Conservation (phyloP, 2,797 vertebrate species). For the Ataeniobius toweri region DNA sequence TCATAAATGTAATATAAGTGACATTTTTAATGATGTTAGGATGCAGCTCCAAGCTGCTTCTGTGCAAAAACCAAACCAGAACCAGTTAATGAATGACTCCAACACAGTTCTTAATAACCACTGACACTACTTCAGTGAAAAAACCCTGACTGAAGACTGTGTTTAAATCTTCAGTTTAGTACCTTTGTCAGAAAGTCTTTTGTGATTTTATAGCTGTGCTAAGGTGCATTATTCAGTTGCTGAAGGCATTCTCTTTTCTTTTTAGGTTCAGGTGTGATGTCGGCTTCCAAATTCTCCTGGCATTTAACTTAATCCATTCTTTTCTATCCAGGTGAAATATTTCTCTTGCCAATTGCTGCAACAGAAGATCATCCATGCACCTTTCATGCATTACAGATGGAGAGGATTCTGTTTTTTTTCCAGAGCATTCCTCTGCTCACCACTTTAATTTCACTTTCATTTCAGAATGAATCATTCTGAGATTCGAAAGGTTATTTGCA, state of each 20-base stretch:
- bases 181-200: background rate
- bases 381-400: background rate
- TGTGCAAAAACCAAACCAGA: background rate
- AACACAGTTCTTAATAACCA: background rate
- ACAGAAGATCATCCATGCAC: background rate
- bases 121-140: too few relatives aligned
- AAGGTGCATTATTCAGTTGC: background rate
- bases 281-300: constrained; percentile 1
- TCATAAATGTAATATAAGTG: background rate
- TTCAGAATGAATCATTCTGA: background rate
- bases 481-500: background rate
- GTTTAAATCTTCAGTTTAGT: background rate
- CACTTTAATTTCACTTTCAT: too few relatives aligned
- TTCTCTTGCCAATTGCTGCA: constrained; percentile 1
- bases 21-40: background rate
- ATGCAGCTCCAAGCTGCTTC: too few relatives aligned
- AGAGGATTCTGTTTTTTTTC: background rate
- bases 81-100: background rate
- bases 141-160: background rate
- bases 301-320: constrained; percentile 5
- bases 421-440: background rate
- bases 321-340: background rate
- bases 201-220: background rate
- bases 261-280: constrained; percentile 6
- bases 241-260: background rate